Percentiles rank a stretch among this genome's conserved stretches.
phyloP scores from a whole-genome alignment of 2,888 invertebrate genomes.

The Eueremaeus valkanovi region DNA sequence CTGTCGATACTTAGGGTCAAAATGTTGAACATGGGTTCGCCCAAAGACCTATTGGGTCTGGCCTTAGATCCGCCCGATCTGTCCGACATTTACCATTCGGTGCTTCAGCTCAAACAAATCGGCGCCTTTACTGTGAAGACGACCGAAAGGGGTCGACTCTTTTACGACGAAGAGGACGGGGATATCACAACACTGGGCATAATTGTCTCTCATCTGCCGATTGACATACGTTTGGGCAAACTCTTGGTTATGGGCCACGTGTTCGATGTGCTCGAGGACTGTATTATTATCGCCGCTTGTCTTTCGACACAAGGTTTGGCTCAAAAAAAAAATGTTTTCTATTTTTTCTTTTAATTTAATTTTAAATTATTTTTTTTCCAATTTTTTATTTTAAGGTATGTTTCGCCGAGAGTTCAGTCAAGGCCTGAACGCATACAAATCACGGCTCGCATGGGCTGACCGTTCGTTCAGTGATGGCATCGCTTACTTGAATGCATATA shows the following conservation, averaged over 20 bases:
- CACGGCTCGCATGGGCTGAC: conserved; percentile 74
- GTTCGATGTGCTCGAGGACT: conserved; percentile 76
- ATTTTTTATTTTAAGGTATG: conserved; percentile 60
- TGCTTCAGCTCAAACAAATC: conserved; percentile 79
- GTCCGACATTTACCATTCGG: conserved; percentile 71
- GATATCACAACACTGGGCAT: conserved; percentile 79
- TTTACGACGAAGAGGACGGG: conserved; percentile 64
- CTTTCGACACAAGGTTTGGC: conserved; percentile 34
- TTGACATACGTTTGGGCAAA: conserved; percentile 76
- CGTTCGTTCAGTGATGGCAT: conserved; percentile 79
- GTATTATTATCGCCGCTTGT: conserved; percentile 67
- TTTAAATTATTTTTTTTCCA: neutral
- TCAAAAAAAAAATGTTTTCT: neutral
- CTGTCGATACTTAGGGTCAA: conserved; percentile 74
- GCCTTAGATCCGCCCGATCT: conserved; percentile 83
- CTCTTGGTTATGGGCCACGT: conserved; percentile 79
- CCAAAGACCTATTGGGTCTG: conserved; percentile 73
- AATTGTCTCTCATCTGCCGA: conserved; percentile 74
- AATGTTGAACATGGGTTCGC: conserved; percentile 70
- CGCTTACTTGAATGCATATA: conserved; percentile 73
- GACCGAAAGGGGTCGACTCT: conserved; percentile 53
- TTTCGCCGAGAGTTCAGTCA: conserved; percentile 70
- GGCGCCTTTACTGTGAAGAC: conserved; percentile 69
- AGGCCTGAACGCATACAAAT: conserved; percentile 58
- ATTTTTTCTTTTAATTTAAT: neutral